Conservation (phyloP, 2,113 vertebrate genomes). For the Diphyllodes magnificus region DNA sequence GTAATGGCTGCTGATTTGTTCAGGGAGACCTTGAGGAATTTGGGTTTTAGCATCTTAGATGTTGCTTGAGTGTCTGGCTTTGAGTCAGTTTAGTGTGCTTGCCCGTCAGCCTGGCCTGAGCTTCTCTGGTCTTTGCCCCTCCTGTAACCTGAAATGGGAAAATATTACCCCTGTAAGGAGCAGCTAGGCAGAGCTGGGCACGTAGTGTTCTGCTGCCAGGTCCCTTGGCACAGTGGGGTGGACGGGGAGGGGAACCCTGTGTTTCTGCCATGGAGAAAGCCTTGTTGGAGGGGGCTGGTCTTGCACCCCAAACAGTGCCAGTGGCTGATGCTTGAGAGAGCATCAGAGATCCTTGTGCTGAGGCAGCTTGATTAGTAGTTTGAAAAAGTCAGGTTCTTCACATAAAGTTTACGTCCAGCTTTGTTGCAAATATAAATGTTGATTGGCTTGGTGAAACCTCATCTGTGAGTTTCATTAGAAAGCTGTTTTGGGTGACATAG, state of each 20-base stretch:
- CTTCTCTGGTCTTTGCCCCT: neutral
- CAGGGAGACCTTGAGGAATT: neutral
- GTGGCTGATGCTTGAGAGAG: neutral
- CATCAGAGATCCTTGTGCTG: neutral
- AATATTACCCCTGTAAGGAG: neutral
- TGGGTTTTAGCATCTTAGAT: neutral
- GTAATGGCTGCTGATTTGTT: neutral
- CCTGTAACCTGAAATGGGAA: neutral
- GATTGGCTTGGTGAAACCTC: neutral
- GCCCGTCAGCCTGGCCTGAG: fast-evolving
- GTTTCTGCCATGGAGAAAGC: neutral
- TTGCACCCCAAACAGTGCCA: neutral
- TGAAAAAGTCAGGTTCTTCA: neutral
- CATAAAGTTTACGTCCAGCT: neutral
- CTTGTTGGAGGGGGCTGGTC: neutral
- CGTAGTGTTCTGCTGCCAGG: neutral
- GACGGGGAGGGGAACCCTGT: neutral
- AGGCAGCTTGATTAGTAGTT: neutral
- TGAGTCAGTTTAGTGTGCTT: neutral
- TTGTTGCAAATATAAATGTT: neutral
- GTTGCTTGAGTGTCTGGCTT: neutral
- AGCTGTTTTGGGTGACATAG: neutral
- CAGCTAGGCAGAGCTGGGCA: neutral
- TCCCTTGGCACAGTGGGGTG: neutral
- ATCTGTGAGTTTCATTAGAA: neutral